Base-by-base conservation (phyloP, 2,797 vertebrate species). In the Gymnoscopelus microlampas region DNA sequence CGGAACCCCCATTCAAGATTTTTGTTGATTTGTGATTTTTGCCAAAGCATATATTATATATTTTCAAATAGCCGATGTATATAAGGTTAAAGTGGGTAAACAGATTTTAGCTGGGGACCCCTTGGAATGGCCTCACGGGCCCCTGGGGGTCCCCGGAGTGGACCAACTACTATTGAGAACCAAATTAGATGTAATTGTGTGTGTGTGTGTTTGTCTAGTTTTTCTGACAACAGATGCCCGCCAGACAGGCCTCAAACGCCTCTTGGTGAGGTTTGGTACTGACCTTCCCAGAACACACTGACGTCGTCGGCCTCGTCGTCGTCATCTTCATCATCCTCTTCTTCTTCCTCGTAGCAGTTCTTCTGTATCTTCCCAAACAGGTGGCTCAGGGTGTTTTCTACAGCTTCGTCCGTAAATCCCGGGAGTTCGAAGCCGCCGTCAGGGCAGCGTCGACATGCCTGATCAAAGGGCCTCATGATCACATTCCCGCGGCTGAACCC, bases 401-500 rank as follows among this genome's bases (percentile, higher is more conserved):
- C 87, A 0, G 57, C 64, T 0, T 72, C 1, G 0, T 44, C 0
- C 13, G 63, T 1, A 60, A 91, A 89, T n/a, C 84, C 89, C 10
- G 88, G 82, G 0, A 60, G 63, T 0, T 71, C 0, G 76, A 44
- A 87, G 0, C 0, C 0, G 9, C 3, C 13, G 0, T 39, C 39
- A 2, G 10, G 2, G 68, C 91, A 92, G 0, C 11, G 1, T 1
- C 74, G 77, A 35, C 91, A 92, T 1, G 73, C 57, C 70, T 93
- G 91, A 48, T 86, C 70, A 11, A 90, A 89, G 26, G 87, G 88
- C 1, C 90, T 73, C 85, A 90, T 83, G 74, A 83, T 74, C 66
- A 91, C 87, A 0, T 83, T 87, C 4, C 91, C 92, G 0, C 79
- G 68, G 1, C 13, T 32, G 6, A 0, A 3, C 1, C 23, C 49